Conservation (phyloP, 2,888 invertebrate genomes). For the Caenorhabditis macrosperma region DNA sequence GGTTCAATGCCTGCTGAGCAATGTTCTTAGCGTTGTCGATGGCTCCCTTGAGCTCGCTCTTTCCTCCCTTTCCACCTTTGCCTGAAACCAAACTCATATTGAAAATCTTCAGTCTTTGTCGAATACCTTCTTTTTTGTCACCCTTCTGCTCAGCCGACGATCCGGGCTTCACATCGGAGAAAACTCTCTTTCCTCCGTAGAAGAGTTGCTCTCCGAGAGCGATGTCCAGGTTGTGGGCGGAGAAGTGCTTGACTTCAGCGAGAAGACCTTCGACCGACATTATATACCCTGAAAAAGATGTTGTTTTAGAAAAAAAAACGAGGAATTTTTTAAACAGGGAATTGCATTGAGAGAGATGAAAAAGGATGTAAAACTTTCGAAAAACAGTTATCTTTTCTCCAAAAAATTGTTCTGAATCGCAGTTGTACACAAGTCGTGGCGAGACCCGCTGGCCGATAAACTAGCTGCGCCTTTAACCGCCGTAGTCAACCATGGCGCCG, state of each 20-base stretch:
- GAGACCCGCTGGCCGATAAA: conserved; percentile 16
- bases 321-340: background rate
- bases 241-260: conserved; percentile 62
- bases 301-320: background rate
- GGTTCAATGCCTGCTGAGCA: conserved; percentile 55
- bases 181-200: conserved; percentile 68
- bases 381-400: background rate
- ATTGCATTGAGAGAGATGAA: too few species aligned
- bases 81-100: too few species aligned
- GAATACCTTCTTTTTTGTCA: conserved; percentile 11
- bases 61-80: conserved; percentile 5
- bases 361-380: too few species aligned
- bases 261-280: conserved; percentile 73
- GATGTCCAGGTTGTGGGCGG: conserved; percentile 60
- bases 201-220: conserved; percentile 68
- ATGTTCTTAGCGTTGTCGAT: conserved; percentile 60
- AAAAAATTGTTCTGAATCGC: background rate
- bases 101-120: too few species aligned
- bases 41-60: conserved; percentile 48
- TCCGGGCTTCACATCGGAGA: conserved; percentile 60
- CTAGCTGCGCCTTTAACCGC: background rate
- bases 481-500: too few species aligned
- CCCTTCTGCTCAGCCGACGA: conserved; percentile 7
- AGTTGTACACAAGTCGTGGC: conserved; percentile 18
- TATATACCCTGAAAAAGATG: conserved; percentile 48